Base-by-base conservation (phyloP, 1,140 invertebrate species). In the Wiebesia pumilae region DNA sequence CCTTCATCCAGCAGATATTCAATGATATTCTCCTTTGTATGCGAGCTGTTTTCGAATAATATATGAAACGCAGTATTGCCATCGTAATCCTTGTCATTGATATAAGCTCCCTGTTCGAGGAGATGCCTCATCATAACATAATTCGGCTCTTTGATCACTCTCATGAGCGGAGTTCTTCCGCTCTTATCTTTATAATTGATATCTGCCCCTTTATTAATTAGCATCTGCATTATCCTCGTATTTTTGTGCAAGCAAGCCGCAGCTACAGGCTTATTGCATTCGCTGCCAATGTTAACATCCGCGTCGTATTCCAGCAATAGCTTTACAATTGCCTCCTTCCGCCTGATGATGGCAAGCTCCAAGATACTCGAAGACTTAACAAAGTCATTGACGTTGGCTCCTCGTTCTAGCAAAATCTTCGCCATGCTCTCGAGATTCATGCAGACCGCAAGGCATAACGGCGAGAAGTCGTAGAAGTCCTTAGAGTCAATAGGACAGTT, bases 21-120 rank as follows among this genome's bases (percentile, higher is more conserved):
- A 3, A 77, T 43, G 19, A 35, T 9, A 1, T 27, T 27, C n/a
- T 84, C 54, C 27, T 75, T 65, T 24, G 33, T 10, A 16, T 35
- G 78, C 0, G 16, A 9, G 24, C 40, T 43, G 24, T 51, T 83
- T 47, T 58, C 69, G 24, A 83, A 77, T 3, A 83, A 21, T 30
- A 83, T n/a, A 30, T 77, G 69, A 1, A 78, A 65, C 10, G 54
- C 71, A 14, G 83, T 84, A 27, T 84, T 79, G 38, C 62, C 83
- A 0, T 84, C 12, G n/a, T n/a, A 3, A 35, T 84, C 71, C 40
- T 33, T 24, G 2, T 47, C 38, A 43, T 84, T 84, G 10, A 84
- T 14, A 9, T 3, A 14, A 0, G 73, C 58, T 58, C 83, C 83
- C 27, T 30, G 54, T 6, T 78, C 51, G 0, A 79, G 6, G 2